Percentiles rank a stretch among this genome's conserved stretches.
Evolutionary conservation across 2,888 invertebrate species (phyloP).

Genomic region (Meloe dianella): DNA sequence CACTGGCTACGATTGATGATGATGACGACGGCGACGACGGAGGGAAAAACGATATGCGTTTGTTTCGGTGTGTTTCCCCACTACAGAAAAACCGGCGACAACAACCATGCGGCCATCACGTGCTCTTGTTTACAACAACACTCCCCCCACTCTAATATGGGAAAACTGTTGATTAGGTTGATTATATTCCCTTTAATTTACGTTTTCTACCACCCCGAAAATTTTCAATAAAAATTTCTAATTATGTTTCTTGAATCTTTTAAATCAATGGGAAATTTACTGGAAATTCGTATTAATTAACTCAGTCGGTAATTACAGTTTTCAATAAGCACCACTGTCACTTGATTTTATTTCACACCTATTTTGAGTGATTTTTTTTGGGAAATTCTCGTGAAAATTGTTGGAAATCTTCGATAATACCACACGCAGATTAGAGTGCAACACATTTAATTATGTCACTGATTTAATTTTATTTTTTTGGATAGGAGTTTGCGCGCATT

Average conservation of each 20-base stretch:
- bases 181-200: too few species aligned
- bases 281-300: neutral
- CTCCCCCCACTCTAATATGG: slow-evolving; percentile 23
- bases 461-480: neutral
- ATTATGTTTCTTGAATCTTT: too few species aligned
- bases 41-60: slow-evolving; percentile 28
- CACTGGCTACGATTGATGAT: slow-evolving; percentile 31
- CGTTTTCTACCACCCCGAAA: too few species aligned
- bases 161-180: too few species aligned
- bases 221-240: too few species aligned
- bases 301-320: neutral
- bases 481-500: neutral
- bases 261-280: too few species aligned
- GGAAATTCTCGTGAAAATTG: neutral
- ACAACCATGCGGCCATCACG: slow-evolving; percentile 56
- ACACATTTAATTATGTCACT: neutral
- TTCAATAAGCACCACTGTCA: too few species aligned
- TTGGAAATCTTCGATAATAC: neutral
- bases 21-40: too few species aligned
- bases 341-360: neutral
- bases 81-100: slow-evolving; percentile 29
- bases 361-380: neutral
- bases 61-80: slow-evolving; percentile 38
- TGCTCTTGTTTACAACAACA: slow-evolving; percentile 56
- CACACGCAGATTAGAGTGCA: neutral